Base-by-base conservation (phyloP, 1,140 invertebrate species). In the Dreissena polymorpha region DNA sequence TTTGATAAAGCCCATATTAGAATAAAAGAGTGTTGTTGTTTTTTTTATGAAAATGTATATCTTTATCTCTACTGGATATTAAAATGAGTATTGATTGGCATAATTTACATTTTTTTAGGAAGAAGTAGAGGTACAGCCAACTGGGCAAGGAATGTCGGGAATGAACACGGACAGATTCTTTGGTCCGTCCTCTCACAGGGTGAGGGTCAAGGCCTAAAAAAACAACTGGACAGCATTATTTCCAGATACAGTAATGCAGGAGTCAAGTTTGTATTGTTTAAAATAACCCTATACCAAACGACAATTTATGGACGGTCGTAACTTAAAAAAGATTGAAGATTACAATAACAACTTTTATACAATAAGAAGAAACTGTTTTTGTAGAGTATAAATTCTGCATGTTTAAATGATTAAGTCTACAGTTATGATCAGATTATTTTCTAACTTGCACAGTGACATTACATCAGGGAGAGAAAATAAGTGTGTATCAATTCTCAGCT, bases 161-260 rank as follows among this genome's bases (percentile, higher is more conserved):
- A 81, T 51, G 78, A 81, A 21, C 69, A 85, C 74, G 88, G 88
- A 7, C 86, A 89, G 73, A 72, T 86, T 0, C 72, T 89, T 13
- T 84, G 84, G 71, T 79, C 70, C 10, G 83, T 89, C 10, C 74
- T 88, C 39, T 86, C 88, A 14, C 55, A 67, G 21, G 21, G 64
- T 25, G 86, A 86, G 60, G 81, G 86, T 8, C n/a, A 51, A 7
- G 85, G 76, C 0, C 27, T 87, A n/a, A n/a, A n/a, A n/a, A 18
- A 57, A 27, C 86, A 84, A 84, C 49, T 79, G 14, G 39, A 49
- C 12, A 76, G 85, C 16, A 67, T 87, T 25, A 49, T 57, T 8
- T 8, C 2, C 27, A 64, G 79, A 8, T 86, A 86, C 51, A 49
- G n/a, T 0, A 55, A 55, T 27, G 77, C 84, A 63, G 69, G 53